Evolutionary conservation across 2,888 invertebrate genomes (phyloP).

Genomic region (Geotrupes spiniger): DNA sequence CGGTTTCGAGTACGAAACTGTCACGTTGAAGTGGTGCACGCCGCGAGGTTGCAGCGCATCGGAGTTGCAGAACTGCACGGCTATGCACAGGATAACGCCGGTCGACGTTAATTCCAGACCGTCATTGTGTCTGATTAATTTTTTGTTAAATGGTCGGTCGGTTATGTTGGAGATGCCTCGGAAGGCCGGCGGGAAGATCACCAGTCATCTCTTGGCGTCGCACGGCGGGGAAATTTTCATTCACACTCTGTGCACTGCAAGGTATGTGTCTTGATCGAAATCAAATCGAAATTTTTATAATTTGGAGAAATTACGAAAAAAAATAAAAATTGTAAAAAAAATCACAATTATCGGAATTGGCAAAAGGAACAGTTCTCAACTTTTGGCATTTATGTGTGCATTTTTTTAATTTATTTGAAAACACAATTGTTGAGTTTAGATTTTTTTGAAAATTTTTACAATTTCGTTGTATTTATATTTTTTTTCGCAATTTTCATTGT

Average conservation of each 20-base stretch:
- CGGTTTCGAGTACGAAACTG: constrained; percentile 75
- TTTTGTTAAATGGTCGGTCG: constrained; percentile 90
- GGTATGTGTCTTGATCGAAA: constrained; percentile 35
- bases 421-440: no score
- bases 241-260: constrained; percentile 80
- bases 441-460: no score
- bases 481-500: no score
- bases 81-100: constrained; percentile 88
- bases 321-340: no score
- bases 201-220: constrained; percentile 89
- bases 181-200: constrained; percentile 81
- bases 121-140: constrained; percentile 95
- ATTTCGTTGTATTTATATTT: no score
- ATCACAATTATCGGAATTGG: no score
- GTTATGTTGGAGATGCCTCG: constrained; percentile 88
- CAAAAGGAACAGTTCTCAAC: no score
- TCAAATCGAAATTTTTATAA: not conserved
- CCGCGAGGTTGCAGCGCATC: constrained; percentile 81
- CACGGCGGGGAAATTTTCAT: constrained; percentile 97
- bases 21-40: constrained; percentile 95
- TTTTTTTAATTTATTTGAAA: no score
- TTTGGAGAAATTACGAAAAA: not conserved
- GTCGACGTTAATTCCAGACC: constrained; percentile 96
- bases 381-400: no score
- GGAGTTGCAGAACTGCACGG: constrained; percentile 79